These are phyloP conservation scores for Lycia hirtaria DNA, from an alignment of 2,888 invertebrate species.

Conservation along the genomic window DNA sequence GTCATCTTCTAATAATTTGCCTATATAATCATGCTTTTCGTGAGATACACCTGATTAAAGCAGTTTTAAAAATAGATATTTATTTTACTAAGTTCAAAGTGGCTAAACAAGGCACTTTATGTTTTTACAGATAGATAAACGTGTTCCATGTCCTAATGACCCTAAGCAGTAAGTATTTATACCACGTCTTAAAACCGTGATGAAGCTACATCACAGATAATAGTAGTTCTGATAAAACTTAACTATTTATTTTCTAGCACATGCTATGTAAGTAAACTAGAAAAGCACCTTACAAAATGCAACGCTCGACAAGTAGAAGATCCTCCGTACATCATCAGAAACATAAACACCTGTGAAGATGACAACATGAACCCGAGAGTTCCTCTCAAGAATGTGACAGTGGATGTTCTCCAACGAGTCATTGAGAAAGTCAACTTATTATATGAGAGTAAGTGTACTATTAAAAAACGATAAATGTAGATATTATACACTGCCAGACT, in stretches of 20 bases:
- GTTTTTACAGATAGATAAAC: constrained; percentile 67
- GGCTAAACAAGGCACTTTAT: too few relatives aligned
- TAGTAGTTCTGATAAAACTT: background rate
- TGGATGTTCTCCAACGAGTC: constrained; percentile 55
- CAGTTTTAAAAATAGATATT: too few relatives aligned
- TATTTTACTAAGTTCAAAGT: too few relatives aligned
- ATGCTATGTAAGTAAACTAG: constrained; percentile 87
- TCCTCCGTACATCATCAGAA: constrained; percentile 84
- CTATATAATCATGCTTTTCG: too few relatives aligned
- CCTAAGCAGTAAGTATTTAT: constrained; percentile 87
- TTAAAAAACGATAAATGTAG: too few relatives aligned
- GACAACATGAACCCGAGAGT: constrained; percentile 49
- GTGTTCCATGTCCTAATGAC: constrained; percentile 90
- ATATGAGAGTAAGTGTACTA: constrained; percentile 75
- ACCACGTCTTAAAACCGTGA: background rate
- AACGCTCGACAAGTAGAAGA: constrained; percentile 86
- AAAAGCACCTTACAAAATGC: constrained; percentile 90
- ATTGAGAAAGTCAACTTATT: constrained; percentile 72
- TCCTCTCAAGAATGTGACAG: constrained; percentile 63
- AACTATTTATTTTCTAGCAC: constrained; percentile 78
- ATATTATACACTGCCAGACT: too few relatives aligned
- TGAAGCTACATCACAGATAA: background rate
- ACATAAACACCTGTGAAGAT: constrained; percentile 66
- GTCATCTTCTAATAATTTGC: background rate
- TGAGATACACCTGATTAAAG: too few relatives aligned